Evolutionary conservation across 2,797 vertebrate species (phyloP).

Genomic region (Tokudaia muenninki): DNA sequence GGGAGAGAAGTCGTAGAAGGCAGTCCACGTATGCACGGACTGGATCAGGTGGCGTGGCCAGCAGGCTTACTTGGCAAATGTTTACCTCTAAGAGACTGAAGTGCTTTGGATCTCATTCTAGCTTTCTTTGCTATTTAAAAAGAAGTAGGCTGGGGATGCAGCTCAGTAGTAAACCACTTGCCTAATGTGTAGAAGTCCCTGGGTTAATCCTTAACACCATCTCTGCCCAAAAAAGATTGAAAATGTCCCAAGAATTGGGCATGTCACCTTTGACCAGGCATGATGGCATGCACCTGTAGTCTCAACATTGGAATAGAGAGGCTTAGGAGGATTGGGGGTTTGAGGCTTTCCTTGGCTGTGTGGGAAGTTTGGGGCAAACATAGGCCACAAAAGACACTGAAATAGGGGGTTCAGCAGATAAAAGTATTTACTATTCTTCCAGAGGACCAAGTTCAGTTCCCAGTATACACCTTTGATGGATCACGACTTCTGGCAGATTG

Average conservation of each 20-base stretch:
- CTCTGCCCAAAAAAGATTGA: not conserved
- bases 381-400: not conserved
- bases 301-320: not conserved
- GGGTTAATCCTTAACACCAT: not conserved
- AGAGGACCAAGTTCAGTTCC: not conserved
- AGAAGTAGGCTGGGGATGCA: not conserved
- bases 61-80: not conserved
- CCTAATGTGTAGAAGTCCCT: not conserved
- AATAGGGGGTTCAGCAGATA: not conserved
- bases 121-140: constrained; percentile 38
- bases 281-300: not conserved
- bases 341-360: not conserved
- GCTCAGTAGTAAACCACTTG: not conserved
- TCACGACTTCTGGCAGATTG: not conserved
- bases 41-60: not conserved
- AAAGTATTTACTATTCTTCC: not conserved
- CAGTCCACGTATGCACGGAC: not conserved
- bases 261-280: not conserved
- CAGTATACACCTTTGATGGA: not conserved
- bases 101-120: not conserved
- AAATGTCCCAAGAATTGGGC: not conserved
- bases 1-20: not conserved
- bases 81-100: constrained; percentile 1
- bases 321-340: not conserved
- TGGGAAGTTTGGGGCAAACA: not conserved